Evolutionary conservation across 2,888 invertebrate species (phyloP).

Genomic region (Tridacna crocea): DNA sequence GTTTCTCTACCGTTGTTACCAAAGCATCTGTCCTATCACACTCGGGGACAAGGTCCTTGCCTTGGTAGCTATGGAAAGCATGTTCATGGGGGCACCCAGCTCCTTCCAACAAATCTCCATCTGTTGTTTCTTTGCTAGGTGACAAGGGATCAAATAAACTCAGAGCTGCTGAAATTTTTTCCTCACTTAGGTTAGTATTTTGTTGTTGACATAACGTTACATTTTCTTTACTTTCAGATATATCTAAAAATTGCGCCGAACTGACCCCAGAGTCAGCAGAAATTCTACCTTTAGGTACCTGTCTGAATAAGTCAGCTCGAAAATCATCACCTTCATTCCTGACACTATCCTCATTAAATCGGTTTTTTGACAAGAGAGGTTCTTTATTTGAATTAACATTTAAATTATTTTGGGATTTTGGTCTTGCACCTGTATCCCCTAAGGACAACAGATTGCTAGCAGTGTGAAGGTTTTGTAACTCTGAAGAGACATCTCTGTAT

Average conservation of each 20-base stretch:
- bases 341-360: slow-evolving; percentile 29
- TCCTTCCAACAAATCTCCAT: slow-evolving; percentile 56
- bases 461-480: slow-evolving; percentile 40
- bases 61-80: slow-evolving; percentile 31
- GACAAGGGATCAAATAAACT: slow-evolving; percentile 76
- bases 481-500: slow-evolving; percentile 12
- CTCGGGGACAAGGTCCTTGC: slow-evolving; percentile 18
- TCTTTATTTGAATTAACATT: slow-evolving; percentile 26
- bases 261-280: slow-evolving; percentile 59
- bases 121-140: slow-evolving; percentile 22
- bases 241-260: slow-evolving; percentile 49
- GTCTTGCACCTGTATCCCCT: slow-evolving; percentile 51
- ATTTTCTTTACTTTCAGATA: slow-evolving; percentile 60
- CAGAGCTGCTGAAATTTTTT: slow-evolving; percentile 77
- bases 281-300: slow-evolving; percentile 33
- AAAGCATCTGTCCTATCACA: slow-evolving; percentile 27
- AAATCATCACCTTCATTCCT: slow-evolving; percentile 18
- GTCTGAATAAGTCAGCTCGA: slow-evolving; percentile 28
- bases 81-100: slow-evolving; percentile 41
- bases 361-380: slow-evolving; percentile 36
- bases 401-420: slow-evolving; percentile 42
- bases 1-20: slow-evolving; percentile 12
- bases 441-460: slow-evolving; percentile 35
- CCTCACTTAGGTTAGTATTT: slow-evolving; percentile 77
- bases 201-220: slow-evolving; percentile 77